Percentiles rank a stretch among this genome's conserved stretches.
phyloP scores from a whole-genome alignment of 1,140 invertebrate species.

The Hirudo medicinalis region DNA sequence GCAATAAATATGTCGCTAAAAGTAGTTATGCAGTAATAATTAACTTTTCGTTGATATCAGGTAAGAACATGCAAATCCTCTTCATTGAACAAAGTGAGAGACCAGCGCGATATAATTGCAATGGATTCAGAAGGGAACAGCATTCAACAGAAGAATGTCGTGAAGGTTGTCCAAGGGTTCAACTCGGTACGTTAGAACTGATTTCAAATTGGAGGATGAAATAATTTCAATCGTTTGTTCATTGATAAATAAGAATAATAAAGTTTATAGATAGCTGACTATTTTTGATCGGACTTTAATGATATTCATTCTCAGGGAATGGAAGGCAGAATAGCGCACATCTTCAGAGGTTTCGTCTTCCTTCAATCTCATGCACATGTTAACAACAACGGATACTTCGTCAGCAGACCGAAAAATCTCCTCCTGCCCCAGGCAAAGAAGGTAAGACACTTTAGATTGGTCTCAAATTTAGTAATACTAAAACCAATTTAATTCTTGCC shows the following conservation, averaged over 20 bases:
- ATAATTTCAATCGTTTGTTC: too few species aligned
- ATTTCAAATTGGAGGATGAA: background rate
- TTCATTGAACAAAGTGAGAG: constrained; percentile 72
- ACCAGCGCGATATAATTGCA: constrained; percentile 68
- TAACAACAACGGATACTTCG: constrained; percentile 93
- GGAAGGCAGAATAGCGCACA: constrained; percentile 86
- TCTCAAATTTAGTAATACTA: too few species aligned
- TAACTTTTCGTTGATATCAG: too few species aligned
- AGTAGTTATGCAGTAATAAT: too few species aligned
- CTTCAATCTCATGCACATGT: constrained; percentile 79
- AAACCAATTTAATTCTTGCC: too few species aligned
- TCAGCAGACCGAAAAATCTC: constrained; percentile 83
- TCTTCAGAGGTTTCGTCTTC: constrained; percentile 86
- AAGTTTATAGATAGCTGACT: too few species aligned
- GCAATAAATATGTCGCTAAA: too few species aligned
- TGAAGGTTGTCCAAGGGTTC: constrained; percentile 88
- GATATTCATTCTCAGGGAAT: constrained; percentile 48
- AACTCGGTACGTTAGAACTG: constrained; percentile 54
- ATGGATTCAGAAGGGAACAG: constrained; percentile 84
- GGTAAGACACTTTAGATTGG: constrained; percentile 27
- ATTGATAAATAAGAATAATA: too few species aligned
- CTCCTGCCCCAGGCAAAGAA: constrained; percentile 73
- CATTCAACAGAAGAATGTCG: constrained; percentile 82
- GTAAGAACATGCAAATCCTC: constrained; percentile 57
- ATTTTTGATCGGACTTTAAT: too few species aligned